Percentiles rank a stretch among this genome's conserved stretches.
phyloP scores from a whole-genome alignment of 2,113 vertebrate genomes.

The Pluvialis apricaria region DNA sequence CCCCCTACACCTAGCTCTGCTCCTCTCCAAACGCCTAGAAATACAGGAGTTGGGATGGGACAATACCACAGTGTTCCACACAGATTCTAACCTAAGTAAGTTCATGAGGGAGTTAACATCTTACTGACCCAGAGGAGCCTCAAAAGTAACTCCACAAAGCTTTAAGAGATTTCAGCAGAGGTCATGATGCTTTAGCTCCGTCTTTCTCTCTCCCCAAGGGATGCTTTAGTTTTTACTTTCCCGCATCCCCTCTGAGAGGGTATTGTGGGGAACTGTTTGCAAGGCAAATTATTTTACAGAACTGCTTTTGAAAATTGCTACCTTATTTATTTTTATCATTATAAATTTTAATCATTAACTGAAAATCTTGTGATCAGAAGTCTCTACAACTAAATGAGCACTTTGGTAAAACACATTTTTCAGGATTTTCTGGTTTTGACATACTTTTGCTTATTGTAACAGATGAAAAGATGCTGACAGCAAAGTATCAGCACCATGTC shows the following conservation, averaged over 20 bases:
- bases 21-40: not conserved
- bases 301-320: not conserved
- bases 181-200: fast-evolving
- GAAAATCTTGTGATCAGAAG: not conserved
- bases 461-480: not conserved
- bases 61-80: fast-evolving
- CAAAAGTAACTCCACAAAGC: not conserved
- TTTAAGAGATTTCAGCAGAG: not conserved
- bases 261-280: not conserved
- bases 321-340: not conserved
- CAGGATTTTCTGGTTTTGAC: not conserved
- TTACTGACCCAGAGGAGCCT: not conserved
- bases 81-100: not conserved
- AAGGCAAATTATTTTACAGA: not conserved
- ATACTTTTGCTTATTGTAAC: not conserved
- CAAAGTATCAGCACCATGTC: not conserved
- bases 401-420: not conserved
- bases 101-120: not conserved
- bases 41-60: not conserved
- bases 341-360: not conserved
- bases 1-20: not conserved
- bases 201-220: not conserved
- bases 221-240: not conserved
- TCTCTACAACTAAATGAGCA: not conserved
- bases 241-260: not conserved